Conservation (phyloP, 1,140 invertebrate species). For the Eufriesea mexicana region DNA sequence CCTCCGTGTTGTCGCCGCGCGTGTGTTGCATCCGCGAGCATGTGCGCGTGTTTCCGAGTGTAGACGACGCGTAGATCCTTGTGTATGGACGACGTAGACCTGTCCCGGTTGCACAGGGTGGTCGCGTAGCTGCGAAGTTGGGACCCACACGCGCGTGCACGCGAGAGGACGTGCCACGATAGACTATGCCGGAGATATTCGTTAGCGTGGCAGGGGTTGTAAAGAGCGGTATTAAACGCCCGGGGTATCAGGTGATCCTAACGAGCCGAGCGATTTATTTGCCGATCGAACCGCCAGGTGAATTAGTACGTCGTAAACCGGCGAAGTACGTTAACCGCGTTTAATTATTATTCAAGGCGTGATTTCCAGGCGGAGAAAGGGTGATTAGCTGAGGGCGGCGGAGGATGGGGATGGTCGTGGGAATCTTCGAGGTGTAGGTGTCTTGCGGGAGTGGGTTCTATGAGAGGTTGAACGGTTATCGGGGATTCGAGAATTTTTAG, state of each 20-base stretch:
- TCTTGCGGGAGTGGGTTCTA: too few relatives aligned
- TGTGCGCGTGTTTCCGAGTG: too few relatives aligned
- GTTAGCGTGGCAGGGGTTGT: slow-evolving; percentile 35
- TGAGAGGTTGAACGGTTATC: too few relatives aligned
- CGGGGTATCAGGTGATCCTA: slow-evolving; percentile 49
- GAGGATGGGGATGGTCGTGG: not conserved
- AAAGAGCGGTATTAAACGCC: slow-evolving; percentile 47
- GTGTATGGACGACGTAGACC: too few relatives aligned
- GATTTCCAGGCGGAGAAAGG: not conserved
- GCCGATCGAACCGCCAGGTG: slow-evolving; percentile 24
- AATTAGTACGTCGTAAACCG: slow-evolving; percentile 40
- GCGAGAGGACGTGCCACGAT: slow-evolving; percentile 12
- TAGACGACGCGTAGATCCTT: not conserved
- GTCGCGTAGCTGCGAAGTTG: not conserved
- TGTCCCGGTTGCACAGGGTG: not conserved
- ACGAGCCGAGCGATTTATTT: slow-evolving; percentile 37
- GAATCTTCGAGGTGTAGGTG: too few relatives aligned
- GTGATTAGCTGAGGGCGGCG: accelerated
- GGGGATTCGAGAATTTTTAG: too few relatives aligned
- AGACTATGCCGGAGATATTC: slow-evolving; percentile 38
- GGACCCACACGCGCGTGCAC: not conserved
- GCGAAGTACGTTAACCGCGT: not conserved
- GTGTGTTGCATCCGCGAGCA: too few relatives aligned
- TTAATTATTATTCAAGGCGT: slow-evolving; percentile 30
- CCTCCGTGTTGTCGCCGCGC: not conserved